phyloP scores from a whole-genome alignment of 2,888 invertebrate genomes.

The Polylopha cassiicola region DNA sequence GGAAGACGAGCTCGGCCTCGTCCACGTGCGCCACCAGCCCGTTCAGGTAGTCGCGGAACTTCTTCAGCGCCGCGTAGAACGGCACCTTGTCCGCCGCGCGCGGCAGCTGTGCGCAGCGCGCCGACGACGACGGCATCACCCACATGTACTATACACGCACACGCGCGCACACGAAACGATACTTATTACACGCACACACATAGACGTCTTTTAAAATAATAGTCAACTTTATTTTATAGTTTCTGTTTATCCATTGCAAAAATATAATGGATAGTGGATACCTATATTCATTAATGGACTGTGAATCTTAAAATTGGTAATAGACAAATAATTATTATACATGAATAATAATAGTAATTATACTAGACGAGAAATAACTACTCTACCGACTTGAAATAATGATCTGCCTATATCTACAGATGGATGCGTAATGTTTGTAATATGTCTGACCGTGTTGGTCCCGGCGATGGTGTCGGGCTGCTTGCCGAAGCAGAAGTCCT shows the following conservation, averaged over 20 bases:
- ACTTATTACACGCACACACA: too few relatives aligned
- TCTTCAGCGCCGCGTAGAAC: constrained; percentile 96
- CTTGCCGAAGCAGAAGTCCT: constrained; percentile 97
- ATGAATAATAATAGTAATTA: too few relatives aligned
- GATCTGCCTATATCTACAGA: neutral
- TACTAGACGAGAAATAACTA: neutral
- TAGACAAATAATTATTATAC: too few relatives aligned
- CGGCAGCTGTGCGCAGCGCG: constrained; percentile 97
- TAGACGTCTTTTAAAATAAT: too few relatives aligned
- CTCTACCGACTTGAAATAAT: too few relatives aligned
- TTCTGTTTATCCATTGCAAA: too few relatives aligned
- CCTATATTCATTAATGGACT: too few relatives aligned
- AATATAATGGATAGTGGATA: too few relatives aligned
- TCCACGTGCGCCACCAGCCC: constrained; percentile 90
- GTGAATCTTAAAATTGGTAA: too few relatives aligned
- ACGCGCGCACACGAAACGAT: constrained; percentile 20
- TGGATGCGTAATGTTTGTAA: neutral
- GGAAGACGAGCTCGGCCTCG: constrained; percentile 92
- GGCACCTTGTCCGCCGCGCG: constrained; percentile 98
- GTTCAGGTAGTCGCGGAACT: constrained; percentile 95
- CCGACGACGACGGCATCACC: constrained; percentile 99
- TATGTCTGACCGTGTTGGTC: constrained; percentile 90
- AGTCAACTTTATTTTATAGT: too few relatives aligned
- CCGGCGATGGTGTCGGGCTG: constrained; percentile 96
- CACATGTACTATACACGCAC: constrained; percentile 96